Conservation (phyloP, 2,888 invertebrate species). For the Tachina fera region DNA sequence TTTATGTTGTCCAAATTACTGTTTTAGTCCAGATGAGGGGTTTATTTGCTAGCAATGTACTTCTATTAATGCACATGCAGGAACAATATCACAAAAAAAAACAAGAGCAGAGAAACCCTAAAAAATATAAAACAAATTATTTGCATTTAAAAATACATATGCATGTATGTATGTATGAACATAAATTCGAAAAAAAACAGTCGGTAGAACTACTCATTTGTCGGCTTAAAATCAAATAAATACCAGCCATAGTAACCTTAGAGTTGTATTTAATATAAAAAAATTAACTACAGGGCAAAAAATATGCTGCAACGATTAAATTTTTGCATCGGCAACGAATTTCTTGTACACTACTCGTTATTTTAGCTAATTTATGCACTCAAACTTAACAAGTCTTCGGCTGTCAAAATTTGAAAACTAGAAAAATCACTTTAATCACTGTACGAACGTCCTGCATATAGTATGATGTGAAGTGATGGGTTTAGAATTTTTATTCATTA, state of each 20-base stretch:
- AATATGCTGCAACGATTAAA: background rate
- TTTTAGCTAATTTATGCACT: too few species aligned
- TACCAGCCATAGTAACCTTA: slow-evolving; percentile 48
- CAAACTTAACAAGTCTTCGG: too few species aligned
- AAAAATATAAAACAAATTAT: slow-evolving; percentile 60
- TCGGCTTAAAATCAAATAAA: slow-evolving; percentile 64
- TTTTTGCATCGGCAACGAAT: background rate
- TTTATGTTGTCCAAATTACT: slow-evolving; percentile 24
- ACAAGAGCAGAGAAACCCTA: slow-evolving; percentile 54
- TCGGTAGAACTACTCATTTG: slow-evolving; percentile 52
- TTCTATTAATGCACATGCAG: slow-evolving; percentile 31
- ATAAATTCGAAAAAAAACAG: slow-evolving; percentile 11
- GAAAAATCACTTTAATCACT: too few species aligned
- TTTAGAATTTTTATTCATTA: too few species aligned
- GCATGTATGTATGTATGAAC: background rate
- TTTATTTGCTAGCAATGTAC: slow-evolving; percentile 53
- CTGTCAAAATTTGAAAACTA: too few species aligned
- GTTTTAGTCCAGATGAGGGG: slow-evolving; percentile 38
- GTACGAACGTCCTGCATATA: too few species aligned
- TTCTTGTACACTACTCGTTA: background rate
- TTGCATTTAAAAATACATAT: slow-evolving; percentile 47
- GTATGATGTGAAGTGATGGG: too few species aligned
- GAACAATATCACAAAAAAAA: slow-evolving; percentile 16
- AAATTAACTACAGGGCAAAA: background rate
- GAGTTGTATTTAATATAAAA: slow-evolving; percentile 43